Conservation (phyloP, 1,140 invertebrate species). For the Magallana gigas region DNA sequence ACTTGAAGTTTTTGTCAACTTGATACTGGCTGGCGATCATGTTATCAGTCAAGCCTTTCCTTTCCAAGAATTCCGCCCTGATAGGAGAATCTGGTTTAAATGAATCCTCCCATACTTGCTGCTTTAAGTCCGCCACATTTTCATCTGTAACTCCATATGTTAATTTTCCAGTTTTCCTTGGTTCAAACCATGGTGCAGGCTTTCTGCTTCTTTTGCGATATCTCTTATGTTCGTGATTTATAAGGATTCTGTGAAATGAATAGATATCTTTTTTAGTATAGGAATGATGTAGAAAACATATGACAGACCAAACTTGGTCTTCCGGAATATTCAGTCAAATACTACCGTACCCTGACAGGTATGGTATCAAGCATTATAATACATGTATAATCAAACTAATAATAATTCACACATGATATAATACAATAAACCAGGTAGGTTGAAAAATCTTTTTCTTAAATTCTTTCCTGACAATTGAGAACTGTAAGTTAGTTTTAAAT, state of each 20-base stretch:
- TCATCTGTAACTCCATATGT: background rate
- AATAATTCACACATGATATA: no score
- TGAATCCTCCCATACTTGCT: conserved; percentile 4
- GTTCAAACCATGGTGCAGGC: conserved; percentile 1
- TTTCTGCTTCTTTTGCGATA: conserved; percentile 9
- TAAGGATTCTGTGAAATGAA: background rate
- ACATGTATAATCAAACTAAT: no score
- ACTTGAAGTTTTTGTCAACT: background rate
- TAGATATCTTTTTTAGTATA: no score
- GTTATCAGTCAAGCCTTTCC: background rate
- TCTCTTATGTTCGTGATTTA: conserved; percentile 15
- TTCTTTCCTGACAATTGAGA: no score
- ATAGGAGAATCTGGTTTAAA: background rate
- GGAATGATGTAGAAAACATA: no score
- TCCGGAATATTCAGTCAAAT: no score
- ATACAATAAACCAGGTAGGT: no score
- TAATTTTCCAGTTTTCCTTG: background rate
- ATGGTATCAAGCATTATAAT: no score
- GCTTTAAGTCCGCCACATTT: background rate
- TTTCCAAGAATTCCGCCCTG: background rate
- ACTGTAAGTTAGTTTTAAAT: no score
- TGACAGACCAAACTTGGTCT: no score
- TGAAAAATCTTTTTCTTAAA: no score
- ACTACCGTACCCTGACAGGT: no score
- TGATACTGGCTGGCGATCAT: background rate